Percentiles rank a stretch among this genome's conserved stretches.
These are phyloP conservation scores for Aurelia aurita DNA, from an alignment of 30 jellyfish, hydroid and myxozoan genomes.

Conservation along the genomic window DNA sequence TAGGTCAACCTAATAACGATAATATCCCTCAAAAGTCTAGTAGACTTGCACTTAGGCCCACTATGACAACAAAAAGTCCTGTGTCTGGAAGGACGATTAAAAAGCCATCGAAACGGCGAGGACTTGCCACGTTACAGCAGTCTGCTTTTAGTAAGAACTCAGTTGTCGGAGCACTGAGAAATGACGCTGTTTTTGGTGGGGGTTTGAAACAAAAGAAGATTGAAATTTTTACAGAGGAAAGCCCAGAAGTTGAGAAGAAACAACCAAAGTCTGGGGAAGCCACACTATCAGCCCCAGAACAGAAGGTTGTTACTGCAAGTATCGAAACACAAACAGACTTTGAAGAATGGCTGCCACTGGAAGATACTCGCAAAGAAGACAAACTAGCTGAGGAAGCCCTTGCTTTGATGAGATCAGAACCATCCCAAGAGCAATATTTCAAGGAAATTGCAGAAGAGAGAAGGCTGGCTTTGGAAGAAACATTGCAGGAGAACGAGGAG, in stretches of 20 bases:
- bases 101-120: slow-evolving; percentile 67
- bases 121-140: slow-evolving; percentile 88
- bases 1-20: background rate
- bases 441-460: slow-evolving; percentile 88
- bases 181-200: slow-evolving; percentile 2
- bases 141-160: slow-evolving; percentile 60
- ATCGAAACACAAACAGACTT: slow-evolving; percentile 61
- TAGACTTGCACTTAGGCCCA: slow-evolving; percentile 21
- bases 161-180: slow-evolving; percentile 43
- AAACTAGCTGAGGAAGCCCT: slow-evolving; percentile 84
- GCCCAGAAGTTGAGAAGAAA: background rate
- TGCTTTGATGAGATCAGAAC: slow-evolving; percentile 75
- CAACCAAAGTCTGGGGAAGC: background rate
- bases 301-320: slow-evolving; percentile 3
- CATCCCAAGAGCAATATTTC: slow-evolving; percentile 74
- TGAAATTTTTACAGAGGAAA: slow-evolving; percentile 36
- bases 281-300: background rate
- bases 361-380: slow-evolving; percentile 27
- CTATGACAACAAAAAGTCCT: slow-evolving; percentile 42
- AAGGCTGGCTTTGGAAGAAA: slow-evolving; percentile 90
- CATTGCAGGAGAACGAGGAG: slow-evolving; percentile 85
- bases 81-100: slow-evolving; percentile 24
- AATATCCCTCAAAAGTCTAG: background rate
- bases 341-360: slow-evolving; percentile 70
- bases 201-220: slow-evolving; percentile 30